Percentiles rank a stretch among this genome's conserved stretches.
Conservation (phyloP, 2,888 invertebrate species). For the Hydriomena furcata region DNA sequence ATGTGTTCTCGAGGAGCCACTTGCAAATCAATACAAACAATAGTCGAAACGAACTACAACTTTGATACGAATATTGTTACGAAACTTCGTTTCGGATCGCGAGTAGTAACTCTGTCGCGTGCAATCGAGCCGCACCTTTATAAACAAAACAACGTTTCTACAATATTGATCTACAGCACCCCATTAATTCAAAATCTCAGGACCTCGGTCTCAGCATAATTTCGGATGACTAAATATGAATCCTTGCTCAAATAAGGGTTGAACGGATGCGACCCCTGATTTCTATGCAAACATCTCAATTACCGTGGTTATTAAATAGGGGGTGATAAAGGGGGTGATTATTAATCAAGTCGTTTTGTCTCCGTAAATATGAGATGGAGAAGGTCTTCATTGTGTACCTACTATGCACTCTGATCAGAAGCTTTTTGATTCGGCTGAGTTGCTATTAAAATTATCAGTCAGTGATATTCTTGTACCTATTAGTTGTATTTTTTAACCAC, state of each 20-base stretch:
- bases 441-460: no score
- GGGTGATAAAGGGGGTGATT: slow-evolving; percentile 54
- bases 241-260: slow-evolving; percentile 65
- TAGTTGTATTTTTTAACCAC: no score
- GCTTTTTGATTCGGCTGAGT: no score
- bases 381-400: not conserved
- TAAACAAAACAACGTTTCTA: not conserved
- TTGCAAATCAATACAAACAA: no score
- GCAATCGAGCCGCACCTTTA: no score
- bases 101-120: no score
- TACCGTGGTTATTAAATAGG: slow-evolving; percentile 77
- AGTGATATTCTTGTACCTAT: no score
- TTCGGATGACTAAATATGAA: slow-evolving; percentile 76
- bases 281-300: slow-evolving; percentile 78
- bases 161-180: slow-evolving; percentile 33
- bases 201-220: slow-evolving; percentile 64
- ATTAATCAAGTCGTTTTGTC: slow-evolving; percentile 61
- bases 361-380: slow-evolving; percentile 42
- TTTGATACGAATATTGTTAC: no score
- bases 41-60: no score
- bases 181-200: slow-evolving; percentile 35
- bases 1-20: no score
- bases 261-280: slow-evolving; percentile 54
- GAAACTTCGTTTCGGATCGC: no score
- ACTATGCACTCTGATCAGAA: not conserved